These are phyloP conservation scores for Rhopilema esculentum DNA, from an alignment of 30 jellyfish, hydroid and myxozoan genomes.

Conservation along the genomic window DNA sequence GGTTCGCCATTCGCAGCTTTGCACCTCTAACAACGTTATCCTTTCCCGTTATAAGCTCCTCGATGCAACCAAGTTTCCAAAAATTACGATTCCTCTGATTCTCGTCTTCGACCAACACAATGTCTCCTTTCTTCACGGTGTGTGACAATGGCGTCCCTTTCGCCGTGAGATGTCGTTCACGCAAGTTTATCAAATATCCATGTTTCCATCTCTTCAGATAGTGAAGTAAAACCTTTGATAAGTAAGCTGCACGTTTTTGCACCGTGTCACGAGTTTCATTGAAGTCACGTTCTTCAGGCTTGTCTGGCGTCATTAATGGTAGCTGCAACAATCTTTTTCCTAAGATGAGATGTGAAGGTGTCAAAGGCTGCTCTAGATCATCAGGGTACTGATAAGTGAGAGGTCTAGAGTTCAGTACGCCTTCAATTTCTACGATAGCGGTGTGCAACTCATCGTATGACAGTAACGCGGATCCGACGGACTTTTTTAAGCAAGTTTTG, in stretches of 20 bases:
- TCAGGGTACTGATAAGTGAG: constrained; percentile 13
- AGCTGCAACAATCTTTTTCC: constrained; percentile 16
- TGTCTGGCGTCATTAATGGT: too few species aligned
- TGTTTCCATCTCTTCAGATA: neutral
- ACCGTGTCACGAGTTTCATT: neutral
- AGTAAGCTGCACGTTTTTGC: neutral
- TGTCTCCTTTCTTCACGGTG: neutral
- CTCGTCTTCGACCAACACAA: constrained; percentile 14
- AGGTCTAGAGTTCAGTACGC: constrained; percentile 37
- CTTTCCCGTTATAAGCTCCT: neutral
- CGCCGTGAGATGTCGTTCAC: constrained; percentile 13
- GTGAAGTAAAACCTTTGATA: neutral
- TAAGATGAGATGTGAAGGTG: constrained; percentile 31
- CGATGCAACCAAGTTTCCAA: constrained; percentile 9
- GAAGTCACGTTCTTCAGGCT: neutral
- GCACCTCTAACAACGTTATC: constrained; percentile 12
- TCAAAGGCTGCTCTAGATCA: constrained; percentile 9
- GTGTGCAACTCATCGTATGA: constrained; percentile 23
- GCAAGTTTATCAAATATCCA: neutral
- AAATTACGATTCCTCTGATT: neutral
- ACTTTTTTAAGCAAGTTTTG: constrained; percentile 2
- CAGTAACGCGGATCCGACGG: constrained; percentile 1
- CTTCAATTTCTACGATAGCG: too few species aligned
- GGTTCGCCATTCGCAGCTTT: constrained; percentile 4
- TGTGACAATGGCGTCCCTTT: neutral